Evolutionary conservation across 92 coral and sea anemone species (phyloP), one percentile per base, ranked within the genome.

Genomic region (Porites divaricata): DNA sequence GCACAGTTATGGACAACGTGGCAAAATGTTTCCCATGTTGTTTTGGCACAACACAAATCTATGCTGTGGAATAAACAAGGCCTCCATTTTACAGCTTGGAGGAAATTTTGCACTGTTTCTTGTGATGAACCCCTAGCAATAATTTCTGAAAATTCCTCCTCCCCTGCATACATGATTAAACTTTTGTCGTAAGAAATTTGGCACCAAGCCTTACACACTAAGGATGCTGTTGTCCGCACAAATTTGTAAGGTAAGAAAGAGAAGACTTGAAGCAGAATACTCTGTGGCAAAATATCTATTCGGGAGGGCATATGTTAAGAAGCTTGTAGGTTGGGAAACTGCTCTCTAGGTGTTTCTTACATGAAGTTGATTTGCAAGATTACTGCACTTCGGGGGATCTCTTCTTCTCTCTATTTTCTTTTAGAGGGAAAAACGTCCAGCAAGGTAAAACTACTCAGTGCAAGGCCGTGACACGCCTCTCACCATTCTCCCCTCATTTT

Each of bases 161-260:
- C 6, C 54, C 26, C 22, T 52, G 77, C 64, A 11, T 73, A 11
- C 25, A 24, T 52, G 45, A 76, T 16, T 28, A 70, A 70, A 26
- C 52, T 76, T 57, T 19, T 28, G 80, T 76, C 80, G 23, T 59
- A 59, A 28, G 68, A 67, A 57, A 20, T 6, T 59, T 76, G 26
- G 67, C 68, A 35, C 80, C 80, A 76, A 76, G 80, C 54, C 48
- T 20, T 57, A 20, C 80, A 76, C 80, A 76, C 80, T 68, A 76
- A 14, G 26, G 80, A 76, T 20, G 51, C 80, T 59, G 80, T 76
- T 23, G 35, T 62, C 50, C 51, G 67, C 17, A 76, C 28, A 76
- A 76, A 76, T 41, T 76, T 76, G 63, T 57, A 76, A 6, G 80
- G 80, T 25, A 76, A 76, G 68, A 25, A 57, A 76, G 68, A 57